These are phyloP conservation scores for Drosophila erecta DNA, from an alignment of 1,140 invertebrate species.

Conservation along the genomic window DNA sequence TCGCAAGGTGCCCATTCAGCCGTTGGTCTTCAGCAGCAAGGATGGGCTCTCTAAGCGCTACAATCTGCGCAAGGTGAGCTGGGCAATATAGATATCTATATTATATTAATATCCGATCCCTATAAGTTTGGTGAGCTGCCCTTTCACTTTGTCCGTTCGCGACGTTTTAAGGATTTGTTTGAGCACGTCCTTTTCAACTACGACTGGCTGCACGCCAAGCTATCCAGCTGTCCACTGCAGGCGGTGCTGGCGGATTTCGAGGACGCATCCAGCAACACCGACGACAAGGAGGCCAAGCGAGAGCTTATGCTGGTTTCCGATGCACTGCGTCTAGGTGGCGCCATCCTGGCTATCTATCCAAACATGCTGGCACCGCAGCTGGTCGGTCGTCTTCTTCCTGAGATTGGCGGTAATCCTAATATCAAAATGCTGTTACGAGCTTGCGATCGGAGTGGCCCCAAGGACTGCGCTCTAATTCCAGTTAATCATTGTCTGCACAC, in stretches of 20 bases:
- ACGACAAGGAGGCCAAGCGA: conserved; percentile 93
- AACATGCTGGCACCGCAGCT: conserved; percentile 98
- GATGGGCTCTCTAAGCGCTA: conserved; percentile 94
- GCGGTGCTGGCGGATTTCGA: conserved; percentile 97
- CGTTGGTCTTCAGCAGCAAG: conserved; percentile 95
- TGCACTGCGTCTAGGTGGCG: conserved; percentile 95
- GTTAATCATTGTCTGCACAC: conserved; percentile 98
- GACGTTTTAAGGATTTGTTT: conserved; percentile 96
- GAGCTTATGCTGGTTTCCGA: conserved; percentile 97
- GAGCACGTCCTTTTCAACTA: conserved; percentile 98
- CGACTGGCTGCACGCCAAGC: conserved; percentile 98
- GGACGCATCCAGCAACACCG: conserved; percentile 94
- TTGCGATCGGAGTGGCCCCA: conserved; percentile 94
- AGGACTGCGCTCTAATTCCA: conserved; percentile 95
- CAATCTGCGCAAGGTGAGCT: conserved; percentile 92
- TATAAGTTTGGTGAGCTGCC: conserved; percentile 96
- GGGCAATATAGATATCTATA: too few species aligned
- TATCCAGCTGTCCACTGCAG: conserved; percentile 97
- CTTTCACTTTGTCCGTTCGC: conserved; percentile 95
- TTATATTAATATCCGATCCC: background rate
- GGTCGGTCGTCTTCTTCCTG: conserved; percentile 95
- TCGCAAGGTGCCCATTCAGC: conserved; percentile 97
- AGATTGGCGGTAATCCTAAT: conserved; percentile 92
- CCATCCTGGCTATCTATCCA: conserved; percentile 95
- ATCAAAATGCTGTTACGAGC: conserved; percentile 94